phyloP scores from a whole-genome alignment of 2,888 invertebrate species.

The Chorisops tibialis region DNA sequence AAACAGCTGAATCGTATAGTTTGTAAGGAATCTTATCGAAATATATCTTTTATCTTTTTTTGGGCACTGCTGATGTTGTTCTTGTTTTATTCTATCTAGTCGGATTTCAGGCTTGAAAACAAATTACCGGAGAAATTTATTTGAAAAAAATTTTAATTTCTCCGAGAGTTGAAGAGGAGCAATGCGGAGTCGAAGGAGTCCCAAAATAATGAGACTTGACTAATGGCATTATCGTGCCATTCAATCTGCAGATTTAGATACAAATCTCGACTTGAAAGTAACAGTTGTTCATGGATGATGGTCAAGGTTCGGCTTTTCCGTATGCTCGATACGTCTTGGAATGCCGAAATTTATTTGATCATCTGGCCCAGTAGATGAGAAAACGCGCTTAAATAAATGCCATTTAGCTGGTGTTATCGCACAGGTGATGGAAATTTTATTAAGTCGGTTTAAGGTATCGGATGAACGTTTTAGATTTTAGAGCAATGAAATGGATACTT shows the following conservation, averaged over 20 bases:
- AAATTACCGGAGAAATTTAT: constrained; percentile 22
- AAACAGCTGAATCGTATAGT: constrained; percentile 11
- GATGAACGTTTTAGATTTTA: too few relatives aligned
- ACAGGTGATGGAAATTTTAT: too few relatives aligned
- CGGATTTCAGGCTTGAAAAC: constrained; percentile 9
- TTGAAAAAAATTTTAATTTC: constrained; percentile 23
- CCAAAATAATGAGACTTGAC: constrained; percentile 20
- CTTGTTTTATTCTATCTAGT: background rate
- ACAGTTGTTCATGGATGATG: constrained; percentile 15
- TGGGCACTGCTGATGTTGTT: background rate
- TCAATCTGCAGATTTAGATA: constrained; percentile 31
- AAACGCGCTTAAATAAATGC: too few relatives aligned
- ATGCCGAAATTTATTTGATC: too few relatives aligned
- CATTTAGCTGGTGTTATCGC: too few relatives aligned
- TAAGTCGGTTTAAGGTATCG: too few relatives aligned
- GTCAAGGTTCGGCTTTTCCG: too few relatives aligned
- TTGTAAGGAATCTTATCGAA: constrained; percentile 1
- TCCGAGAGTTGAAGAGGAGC: constrained; percentile 8
- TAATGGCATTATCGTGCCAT: constrained; percentile 24
- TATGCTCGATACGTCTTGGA: too few relatives aligned
- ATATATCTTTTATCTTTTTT: constrained; percentile 2
- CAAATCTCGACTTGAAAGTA: constrained; percentile 31
- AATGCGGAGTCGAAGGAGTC: background rate
- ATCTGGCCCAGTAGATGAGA: too few relatives aligned
- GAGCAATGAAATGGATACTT: too few relatives aligned